Evolutionary conservation across 2,113 vertebrate genomes (phyloP).

Genomic region (Ictalurus furcatus): DNA sequence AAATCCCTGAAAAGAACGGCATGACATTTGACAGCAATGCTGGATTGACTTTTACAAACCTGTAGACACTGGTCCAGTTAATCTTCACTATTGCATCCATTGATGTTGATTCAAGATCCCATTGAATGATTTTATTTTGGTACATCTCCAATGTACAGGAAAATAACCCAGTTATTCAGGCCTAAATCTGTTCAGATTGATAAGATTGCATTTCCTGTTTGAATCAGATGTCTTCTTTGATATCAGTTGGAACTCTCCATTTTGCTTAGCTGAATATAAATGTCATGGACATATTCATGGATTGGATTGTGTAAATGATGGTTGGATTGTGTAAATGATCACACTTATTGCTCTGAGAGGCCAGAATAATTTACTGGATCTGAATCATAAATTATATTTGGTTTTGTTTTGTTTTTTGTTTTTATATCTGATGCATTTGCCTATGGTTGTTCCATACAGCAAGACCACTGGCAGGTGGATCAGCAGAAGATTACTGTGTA

Average conservation of each 20-base stretch:
- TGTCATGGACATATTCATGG: background rate
- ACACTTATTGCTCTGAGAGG: background rate
- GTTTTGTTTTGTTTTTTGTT: background rate
- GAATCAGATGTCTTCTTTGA: background rate
- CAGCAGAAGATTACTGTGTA: background rate
- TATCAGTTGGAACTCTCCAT: background rate
- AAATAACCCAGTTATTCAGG: background rate
- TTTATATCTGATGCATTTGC: slow-evolving; percentile 5
- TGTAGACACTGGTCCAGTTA: background rate
- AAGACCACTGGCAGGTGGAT: background rate
- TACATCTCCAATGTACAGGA: background rate
- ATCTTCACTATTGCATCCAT: slow-evolving; percentile 3
- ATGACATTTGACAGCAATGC: slow-evolving; percentile 21
- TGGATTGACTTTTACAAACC: slow-evolving; percentile 22
- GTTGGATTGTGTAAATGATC: background rate
- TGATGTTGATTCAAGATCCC: background rate
- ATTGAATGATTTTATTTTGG: background rate
- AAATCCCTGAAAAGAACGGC: slow-evolving; percentile 12
- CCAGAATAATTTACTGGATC: background rate
- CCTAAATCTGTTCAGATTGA: background rate
- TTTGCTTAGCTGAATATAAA: background rate
- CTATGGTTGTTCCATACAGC: background rate
- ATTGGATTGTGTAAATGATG: background rate
- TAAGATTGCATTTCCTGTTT: slow-evolving; percentile 1
- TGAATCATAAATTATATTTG: background rate